Base-by-base conservation (phyloP, 2,113 vertebrate genomes). In the Platichthys flesus region DNA sequence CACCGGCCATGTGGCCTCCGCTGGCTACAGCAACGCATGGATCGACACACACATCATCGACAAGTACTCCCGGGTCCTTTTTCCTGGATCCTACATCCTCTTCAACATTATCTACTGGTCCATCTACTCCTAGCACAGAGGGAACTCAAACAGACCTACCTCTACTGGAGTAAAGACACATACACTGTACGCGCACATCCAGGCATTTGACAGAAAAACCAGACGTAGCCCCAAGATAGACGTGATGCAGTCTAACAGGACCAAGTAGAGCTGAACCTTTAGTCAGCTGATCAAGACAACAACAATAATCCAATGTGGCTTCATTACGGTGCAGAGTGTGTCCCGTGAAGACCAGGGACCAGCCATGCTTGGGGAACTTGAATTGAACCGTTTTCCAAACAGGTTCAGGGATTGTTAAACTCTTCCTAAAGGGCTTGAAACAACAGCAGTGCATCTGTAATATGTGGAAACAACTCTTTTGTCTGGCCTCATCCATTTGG, bases 21-120 rank as follows among this genome's bases (percentile, higher is more conserved):
- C 92, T 35, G 55, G 79, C 60, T 97, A 97, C 0, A 89, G 93
- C 93, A 96, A 92, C 84, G 93, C 96, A 89, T 93, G 94, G 67
- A 97, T 98, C 0, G 95, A 98, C 91, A 98, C 97, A 1, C 97
- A 98, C 0, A 94, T 95, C 74, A 98, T 98, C 42, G 97, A 98
- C 90, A 97, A 97, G 78, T 98, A 98, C 91, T 97, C 97, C 45
- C 91, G 97, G 78, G 92, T 96, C 58, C 91, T 97, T 88, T 98
- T 98, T 42, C 97, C 97, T 10, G 96, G 94, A 0, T 94, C 96
- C 0, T 98, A 98, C 69, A 94, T 96, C 51, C 89, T 98, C 49
- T 98, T 98, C 89, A 98, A 98, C 65, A 88, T 98, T 86, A 96
- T 98, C 94, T 98, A 98, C 90, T 98, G 97, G 97, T 96, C 96